phyloP scores from a whole-genome alignment of 2,113 vertebrate species.

The Arizona elegans region DNA sequence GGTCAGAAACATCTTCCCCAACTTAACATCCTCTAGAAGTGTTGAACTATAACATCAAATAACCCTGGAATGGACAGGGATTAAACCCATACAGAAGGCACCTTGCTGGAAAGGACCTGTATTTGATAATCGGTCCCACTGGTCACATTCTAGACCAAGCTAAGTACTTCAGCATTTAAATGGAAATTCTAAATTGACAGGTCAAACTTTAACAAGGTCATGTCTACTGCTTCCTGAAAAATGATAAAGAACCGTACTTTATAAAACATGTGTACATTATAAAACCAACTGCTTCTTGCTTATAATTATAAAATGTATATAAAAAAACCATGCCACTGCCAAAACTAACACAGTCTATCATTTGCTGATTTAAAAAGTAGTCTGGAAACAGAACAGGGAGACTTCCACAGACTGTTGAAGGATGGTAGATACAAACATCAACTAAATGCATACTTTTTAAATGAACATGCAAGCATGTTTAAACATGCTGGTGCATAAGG shows the following conservation, averaged over 20 bases:
- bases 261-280: background rate
- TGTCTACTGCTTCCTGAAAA: background rate
- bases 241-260: background rate
- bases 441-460: background rate
- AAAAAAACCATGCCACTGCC: background rate
- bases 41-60: background rate
- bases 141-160: background rate
- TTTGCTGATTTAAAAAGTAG: background rate
- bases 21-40: background rate
- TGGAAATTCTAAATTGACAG: background rate
- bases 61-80: background rate
- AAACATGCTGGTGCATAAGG: background rate
- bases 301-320: background rate
- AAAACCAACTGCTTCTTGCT: background rate
- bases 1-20: background rate
- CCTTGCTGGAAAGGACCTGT: background rate
- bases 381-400: background rate
- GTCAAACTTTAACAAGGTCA: background rate
- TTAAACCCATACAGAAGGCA: background rate
- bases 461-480: background rate
- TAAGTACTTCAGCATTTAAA: background rate
- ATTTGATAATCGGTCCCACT: background rate
- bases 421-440: background rate
- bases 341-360: background rate
- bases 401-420: background rate